Base-by-base conservation (phyloP, 2,113 vertebrate species). In the Isurus oxyrinchus region DNA sequence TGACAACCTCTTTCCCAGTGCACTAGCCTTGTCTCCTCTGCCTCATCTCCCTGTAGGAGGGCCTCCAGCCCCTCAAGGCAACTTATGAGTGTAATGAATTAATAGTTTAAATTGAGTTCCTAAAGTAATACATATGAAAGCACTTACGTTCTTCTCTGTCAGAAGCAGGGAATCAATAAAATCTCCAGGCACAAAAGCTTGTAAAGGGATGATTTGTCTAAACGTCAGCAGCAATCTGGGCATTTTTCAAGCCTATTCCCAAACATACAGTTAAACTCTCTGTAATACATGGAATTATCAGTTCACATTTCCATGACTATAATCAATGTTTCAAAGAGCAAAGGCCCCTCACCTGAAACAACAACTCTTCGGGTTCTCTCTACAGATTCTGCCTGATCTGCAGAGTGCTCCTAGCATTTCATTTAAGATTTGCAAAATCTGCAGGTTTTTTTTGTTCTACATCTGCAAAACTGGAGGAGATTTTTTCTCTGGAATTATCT, bases 231-330 rank as follows among this genome's bases (percentile, higher is more conserved):
- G 98, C 96, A 11, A 98, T 96, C 0, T 0, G 98, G 98, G 96
- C 98, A 98, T 96, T 97, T 98, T 96, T 99, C 98, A 59, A 98
- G 97, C 96, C 98, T 97, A 0, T 98, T 99, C 2, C 98, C 98
- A 35, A 99, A 98, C 97, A 98, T 86, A 31, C 97, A 96, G 96
- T 98, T 96, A 96, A 99, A 99, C 25, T 98, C 98, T 59, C 98
- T 97, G 0, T 98, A 98, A 76, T 97, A 96, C 90, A 98, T 97
- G 53, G 97, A 96, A 96, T 98, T 99, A 81, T 98, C 97, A 14
- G 96, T 61, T 3, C 69, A 63, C 0, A 98, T 97, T 96, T 98
- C 98, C 98, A 98, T 98, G 0, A 61, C 96, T 10, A 25, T 55
- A 11, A 25, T 3, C n/a, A 84, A 84, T 40, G 79, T 31, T 25